Conservation (phyloP, 2,888 invertebrate genomes). For the Dasypogon diadema region DNA sequence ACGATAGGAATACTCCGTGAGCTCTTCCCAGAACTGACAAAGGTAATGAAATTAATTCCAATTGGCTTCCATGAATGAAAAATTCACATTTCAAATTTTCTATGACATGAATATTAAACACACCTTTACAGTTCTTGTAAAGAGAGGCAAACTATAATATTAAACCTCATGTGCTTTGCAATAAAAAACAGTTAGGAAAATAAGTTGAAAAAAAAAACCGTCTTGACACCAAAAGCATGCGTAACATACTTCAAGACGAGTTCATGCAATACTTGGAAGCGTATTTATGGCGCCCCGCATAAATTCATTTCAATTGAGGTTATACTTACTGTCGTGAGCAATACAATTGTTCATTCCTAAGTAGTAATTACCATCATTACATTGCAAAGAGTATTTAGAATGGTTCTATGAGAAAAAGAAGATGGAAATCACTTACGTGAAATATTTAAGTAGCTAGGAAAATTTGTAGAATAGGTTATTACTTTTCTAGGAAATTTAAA, state of each 20-base stretch:
- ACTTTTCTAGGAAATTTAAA: too few relatives aligned
- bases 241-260: constrained; percentile 8
- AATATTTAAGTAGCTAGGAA: too few relatives aligned
- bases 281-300: not conserved
- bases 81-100: constrained; percentile 21
- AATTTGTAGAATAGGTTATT: too few relatives aligned
- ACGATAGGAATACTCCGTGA: constrained; percentile 82
- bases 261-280: not conserved
- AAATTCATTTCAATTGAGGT: constrained; percentile 7
- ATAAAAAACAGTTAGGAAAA: not conserved
- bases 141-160: constrained; percentile 2
- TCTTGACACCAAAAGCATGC: constrained; percentile 25
- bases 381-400: too few relatives aligned
- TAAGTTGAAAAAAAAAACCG: not conserved
- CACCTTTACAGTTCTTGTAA: constrained; percentile 16
- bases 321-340: not conserved
- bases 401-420: too few relatives aligned
- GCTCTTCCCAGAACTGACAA: constrained; percentile 79
- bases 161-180: not conserved
- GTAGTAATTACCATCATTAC: too few relatives aligned
- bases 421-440: too few relatives aligned
- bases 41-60: constrained; percentile 71
- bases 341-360: not conserved
- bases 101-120: constrained; percentile 43
- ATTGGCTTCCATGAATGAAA: not conserved